These are phyloP conservation scores for Leucophenga varia DNA, from an alignment of 1,140 invertebrate species.

Conservation along the genomic window DNA sequence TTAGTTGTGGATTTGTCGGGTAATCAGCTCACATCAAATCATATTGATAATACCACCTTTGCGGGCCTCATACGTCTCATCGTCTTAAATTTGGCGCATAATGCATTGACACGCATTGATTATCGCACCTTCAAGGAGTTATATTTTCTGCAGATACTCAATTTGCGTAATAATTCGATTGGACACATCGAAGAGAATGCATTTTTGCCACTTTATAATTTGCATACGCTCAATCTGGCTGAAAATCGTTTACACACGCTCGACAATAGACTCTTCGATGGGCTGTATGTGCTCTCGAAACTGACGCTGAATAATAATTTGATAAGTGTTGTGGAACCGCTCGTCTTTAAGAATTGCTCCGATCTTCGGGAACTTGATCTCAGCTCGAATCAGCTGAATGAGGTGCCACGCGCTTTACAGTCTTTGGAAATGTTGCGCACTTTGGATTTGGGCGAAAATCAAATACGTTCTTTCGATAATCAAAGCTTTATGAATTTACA, in stretches of 20 bases:
- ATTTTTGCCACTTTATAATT: constrained; percentile 81
- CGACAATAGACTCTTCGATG: constrained; percentile 80
- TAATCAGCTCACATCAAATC: constrained; percentile 81
- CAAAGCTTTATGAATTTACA: constrained; percentile 81
- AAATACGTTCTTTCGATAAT: constrained; percentile 76
- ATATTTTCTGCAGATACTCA: constrained; percentile 82
- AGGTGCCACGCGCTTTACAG: constrained; percentile 79
- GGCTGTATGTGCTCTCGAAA: constrained; percentile 79
- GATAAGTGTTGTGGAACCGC: constrained; percentile 74
- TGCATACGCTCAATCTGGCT: constrained; percentile 82
- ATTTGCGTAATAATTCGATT: constrained; percentile 84
- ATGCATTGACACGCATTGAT: constrained; percentile 78
- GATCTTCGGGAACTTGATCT: constrained; percentile 88
- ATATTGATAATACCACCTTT: constrained; percentile 80
- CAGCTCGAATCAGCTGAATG: constrained; percentile 77
- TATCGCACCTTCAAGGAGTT: constrained; percentile 84
- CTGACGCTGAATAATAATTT: constrained; percentile 83
- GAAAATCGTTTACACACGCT: constrained; percentile 81
- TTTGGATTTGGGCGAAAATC: constrained; percentile 84
- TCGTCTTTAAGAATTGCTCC: constrained; percentile 88
- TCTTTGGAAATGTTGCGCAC: constrained; percentile 81
- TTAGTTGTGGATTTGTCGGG: constrained; percentile 82
- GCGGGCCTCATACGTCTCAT: constrained; percentile 80
- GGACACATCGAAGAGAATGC: constrained; percentile 83
- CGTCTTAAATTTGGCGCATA: constrained; percentile 82